Conservation (phyloP, 2,888 invertebrate species). For the Callyntrura guangdongensis region DNA sequence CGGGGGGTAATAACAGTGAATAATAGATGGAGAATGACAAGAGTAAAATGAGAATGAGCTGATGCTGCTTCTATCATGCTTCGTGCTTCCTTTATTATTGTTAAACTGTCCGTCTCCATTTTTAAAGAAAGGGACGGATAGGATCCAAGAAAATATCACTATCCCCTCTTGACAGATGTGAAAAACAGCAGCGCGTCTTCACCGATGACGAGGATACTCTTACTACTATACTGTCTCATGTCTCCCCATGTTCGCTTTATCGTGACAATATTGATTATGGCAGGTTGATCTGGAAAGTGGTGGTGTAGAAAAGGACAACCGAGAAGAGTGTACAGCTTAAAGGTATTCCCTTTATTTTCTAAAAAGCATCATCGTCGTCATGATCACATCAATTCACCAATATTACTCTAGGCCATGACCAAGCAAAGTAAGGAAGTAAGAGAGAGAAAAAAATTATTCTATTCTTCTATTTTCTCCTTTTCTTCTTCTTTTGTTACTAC, state of each 20-base stretch:
- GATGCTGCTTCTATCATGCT: background rate
- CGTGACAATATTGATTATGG: slow-evolving; percentile 36
- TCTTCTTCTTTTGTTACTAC: slow-evolving; percentile 32
- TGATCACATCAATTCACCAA: slow-evolving; percentile 45
- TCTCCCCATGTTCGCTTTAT: background rate
- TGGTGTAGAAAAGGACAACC: background rate
- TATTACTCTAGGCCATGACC: slow-evolving; percentile 44
- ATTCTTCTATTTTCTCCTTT: slow-evolving; percentile 15
- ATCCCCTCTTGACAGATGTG: background rate
- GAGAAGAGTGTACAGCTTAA: background rate
- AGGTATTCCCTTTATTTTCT: background rate
- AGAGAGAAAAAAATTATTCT: slow-evolving; percentile 37
- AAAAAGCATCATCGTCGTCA: background rate
- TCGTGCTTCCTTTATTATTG: slow-evolving; percentile 37
- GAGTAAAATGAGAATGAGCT: slow-evolving; percentile 53
- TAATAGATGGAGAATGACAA: slow-evolving; percentile 51
- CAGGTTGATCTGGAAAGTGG: background rate
- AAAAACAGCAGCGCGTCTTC: background rate
- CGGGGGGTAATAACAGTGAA: slow-evolving; percentile 36
- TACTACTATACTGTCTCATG: background rate
- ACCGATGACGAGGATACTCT: too few relatives aligned
- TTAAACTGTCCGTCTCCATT: slow-evolving; percentile 21
- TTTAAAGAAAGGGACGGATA: background rate
- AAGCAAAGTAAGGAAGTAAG: background rate
- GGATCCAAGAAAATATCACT: background rate